Percentiles rank a stretch among this genome's conserved stretches.
Evolutionary conservation across 2,888 invertebrate genomes (phyloP).

Genomic region (Doris montereyensis): DNA sequence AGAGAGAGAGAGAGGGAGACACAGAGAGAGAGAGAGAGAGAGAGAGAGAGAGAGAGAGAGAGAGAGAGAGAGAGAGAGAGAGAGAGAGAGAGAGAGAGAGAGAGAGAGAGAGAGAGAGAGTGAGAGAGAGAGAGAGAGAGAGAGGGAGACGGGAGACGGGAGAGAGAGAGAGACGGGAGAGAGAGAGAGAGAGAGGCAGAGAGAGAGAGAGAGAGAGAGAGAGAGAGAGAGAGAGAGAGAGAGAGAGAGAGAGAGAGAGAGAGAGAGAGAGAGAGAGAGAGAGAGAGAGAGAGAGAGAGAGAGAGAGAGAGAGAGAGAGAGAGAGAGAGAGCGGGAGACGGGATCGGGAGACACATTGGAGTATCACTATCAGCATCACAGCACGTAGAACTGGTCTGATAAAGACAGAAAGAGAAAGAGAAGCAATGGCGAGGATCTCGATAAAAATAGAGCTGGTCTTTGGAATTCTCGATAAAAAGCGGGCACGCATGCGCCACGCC

Average conservation of each 20-base stretch:
- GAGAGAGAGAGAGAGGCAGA: neutral
- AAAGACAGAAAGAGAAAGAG: too few relatives aligned
- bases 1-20: too few relatives aligned
- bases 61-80: slow-evolving; percentile 4
- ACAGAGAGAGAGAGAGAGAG: neutral
- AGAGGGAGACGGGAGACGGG: too few relatives aligned
- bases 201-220: neutral
- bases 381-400: too few relatives aligned
- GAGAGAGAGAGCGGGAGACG: too few relatives aligned
- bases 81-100: neutral
- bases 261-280: slow-evolving; percentile 3
- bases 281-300: neutral
- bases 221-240: neutral
- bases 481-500: too few relatives aligned
- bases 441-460: too few relatives aligned
- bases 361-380: too few relatives aligned
- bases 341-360: too few relatives aligned
- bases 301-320: neutral
- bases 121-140: neutral
- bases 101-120: neutral
- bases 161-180: too few relatives aligned
- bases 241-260: neutral
- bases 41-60: slow-evolving; percentile 16
- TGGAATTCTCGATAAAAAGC: too few relatives aligned
- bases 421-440: too few relatives aligned